Evolutionary conservation across 2,888 invertebrate genomes (phyloP).

Genomic region (Acronicta alni): DNA sequence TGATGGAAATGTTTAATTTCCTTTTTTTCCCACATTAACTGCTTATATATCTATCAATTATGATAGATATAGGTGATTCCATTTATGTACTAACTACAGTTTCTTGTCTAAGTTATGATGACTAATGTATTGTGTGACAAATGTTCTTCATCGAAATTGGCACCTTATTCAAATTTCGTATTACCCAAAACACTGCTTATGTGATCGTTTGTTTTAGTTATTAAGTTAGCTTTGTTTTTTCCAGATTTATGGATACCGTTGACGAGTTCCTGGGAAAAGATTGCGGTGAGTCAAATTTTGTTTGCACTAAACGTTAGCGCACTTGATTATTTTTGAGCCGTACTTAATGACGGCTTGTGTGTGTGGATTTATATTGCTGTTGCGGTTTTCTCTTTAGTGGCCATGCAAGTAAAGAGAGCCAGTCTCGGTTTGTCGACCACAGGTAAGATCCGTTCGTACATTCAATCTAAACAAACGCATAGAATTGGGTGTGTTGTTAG

Average conservation of each 20-base stretch:
- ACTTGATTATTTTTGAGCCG: slow-evolving; percentile 70
- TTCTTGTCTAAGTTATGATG: neutral
- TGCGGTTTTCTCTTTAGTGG: slow-evolving; percentile 74
- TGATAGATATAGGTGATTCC: too few relatives aligned
- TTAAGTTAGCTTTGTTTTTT: slow-evolving; percentile 72
- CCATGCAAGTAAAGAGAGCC: slow-evolving; percentile 66
- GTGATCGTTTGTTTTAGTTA: slow-evolving; percentile 44
- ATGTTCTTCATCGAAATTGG: slow-evolving; percentile 3
- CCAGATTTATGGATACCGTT: slow-evolving; percentile 81
- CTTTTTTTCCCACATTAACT: neutral
- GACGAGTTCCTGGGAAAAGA: slow-evolving; percentile 79
- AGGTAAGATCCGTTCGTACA: slow-evolving; percentile 65
- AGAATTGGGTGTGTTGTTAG: slow-evolving; percentile 69
- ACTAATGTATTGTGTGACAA: neutral
- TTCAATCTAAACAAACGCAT: slow-evolving; percentile 69
- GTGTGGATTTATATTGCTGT: slow-evolving; percentile 65
- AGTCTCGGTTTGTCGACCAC: slow-evolving; percentile 64
- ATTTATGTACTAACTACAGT: neutral
- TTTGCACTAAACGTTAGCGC: slow-evolving; percentile 70
- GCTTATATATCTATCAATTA: too few relatives aligned
- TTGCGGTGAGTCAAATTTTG: slow-evolving; percentile 78
- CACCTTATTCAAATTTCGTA: slow-evolving; percentile 24
- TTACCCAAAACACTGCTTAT: slow-evolving; percentile 24
- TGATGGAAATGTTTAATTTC: too few relatives aligned
- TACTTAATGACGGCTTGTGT: slow-evolving; percentile 64